Evolutionary conservation across 1,140 invertebrate species (phyloP), one percentile per base, ranked within the genome.

Genomic region (Euwallacea similis): DNA sequence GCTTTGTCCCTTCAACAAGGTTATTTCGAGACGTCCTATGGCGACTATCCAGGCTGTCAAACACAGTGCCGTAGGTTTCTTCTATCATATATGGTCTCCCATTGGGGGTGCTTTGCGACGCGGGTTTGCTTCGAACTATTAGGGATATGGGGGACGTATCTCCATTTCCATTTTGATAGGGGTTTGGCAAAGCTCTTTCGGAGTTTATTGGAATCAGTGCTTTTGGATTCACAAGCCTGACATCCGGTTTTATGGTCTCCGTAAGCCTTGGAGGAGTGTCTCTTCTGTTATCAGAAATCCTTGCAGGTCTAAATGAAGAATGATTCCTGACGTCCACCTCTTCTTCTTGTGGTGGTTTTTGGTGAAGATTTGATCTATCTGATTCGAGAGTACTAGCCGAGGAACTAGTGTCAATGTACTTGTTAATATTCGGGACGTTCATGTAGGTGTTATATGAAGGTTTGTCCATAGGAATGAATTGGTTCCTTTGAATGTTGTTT

Each of bases 121-220:
- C 47, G 67, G 44, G 62, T 33, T 55, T 71, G 41, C 63, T 63
- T 73, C 50, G 41, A 55, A 60, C 2, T 54, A 73, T 10, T 33
- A 33, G 21, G 66, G 54, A 63, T 13, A 50, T 50, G 6, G 46
- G 46, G 8, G 16, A 56, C 4, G 10, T 2, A 56, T 21, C n/a
- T 15, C 55, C 15, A 46, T 63, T 63, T 9, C 13, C 54, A 54
- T 73, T 76, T 43, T 77, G 78, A 56, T 78, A 79, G 6, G 79
- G 79, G 73, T 80, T 80, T 7, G 79, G 80, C 13, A 80, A 63
- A 4, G 78, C 62, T 66, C 80, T 73, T 72, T 80, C 79, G 0
- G 80, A 79, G 74, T 76, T 81, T 13, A 81, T 79, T 15, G 79
- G 79, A 55, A 80, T 81, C 47, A 78, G 42, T 21, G 80, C 79